Conservation (phyloP, 1,140 invertebrate genomes). For the Ladona fulva region DNA sequence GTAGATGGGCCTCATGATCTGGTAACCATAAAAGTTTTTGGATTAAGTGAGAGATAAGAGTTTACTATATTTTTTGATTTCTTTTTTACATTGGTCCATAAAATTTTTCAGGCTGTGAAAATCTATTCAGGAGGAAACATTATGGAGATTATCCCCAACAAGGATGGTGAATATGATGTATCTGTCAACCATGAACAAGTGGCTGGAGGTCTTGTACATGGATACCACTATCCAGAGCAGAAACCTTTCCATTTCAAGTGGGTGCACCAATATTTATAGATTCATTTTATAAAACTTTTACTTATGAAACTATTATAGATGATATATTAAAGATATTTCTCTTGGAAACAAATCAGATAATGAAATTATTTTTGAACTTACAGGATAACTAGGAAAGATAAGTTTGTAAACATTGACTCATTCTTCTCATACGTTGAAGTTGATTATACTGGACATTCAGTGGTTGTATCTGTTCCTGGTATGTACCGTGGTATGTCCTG, state of each 20-base stretch:
- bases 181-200: slow-evolving; percentile 13
- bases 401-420: neutral
- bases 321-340: too few relatives aligned
- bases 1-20: slow-evolving; percentile 14
- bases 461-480: slow-evolving; percentile 26
- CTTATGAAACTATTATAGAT: too few relatives aligned
- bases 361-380: too few relatives aligned
- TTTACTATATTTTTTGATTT: too few relatives aligned
- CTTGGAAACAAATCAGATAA: too few relatives aligned
- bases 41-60: too few relatives aligned
- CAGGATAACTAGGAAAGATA: neutral
- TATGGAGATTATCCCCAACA: slow-evolving; percentile 19
- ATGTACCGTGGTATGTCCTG: slow-evolving; percentile 28
- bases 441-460: slow-evolving; percentile 29
- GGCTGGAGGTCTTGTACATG: neutral
- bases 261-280: neutral
- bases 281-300: neutral
- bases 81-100: too few relatives aligned
- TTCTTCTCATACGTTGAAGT: slow-evolving; percentile 23
- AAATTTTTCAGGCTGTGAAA: slow-evolving; percentile 20
- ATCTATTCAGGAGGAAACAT: slow-evolving; percentile 18
- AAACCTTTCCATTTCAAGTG: neutral
- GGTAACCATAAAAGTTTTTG: too few relatives aligned
- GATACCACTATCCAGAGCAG: neutral
- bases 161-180: slow-evolving; percentile 14